Evolutionary conservation across 2,888 invertebrate genomes (phyloP), one percentile per base, ranked within the genome.

Genomic region (Sclerodermus sp.): DNA sequence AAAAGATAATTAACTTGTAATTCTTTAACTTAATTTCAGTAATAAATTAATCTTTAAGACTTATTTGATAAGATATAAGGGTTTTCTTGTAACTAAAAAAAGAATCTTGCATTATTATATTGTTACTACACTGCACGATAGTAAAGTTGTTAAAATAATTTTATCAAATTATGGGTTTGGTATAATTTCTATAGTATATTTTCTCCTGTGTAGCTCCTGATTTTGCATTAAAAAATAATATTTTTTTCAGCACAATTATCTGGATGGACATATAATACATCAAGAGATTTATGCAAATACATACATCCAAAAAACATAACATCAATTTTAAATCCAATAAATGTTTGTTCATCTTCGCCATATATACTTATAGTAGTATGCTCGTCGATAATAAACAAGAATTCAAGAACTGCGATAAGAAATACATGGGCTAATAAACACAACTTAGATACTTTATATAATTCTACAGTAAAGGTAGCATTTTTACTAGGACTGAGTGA

Each of bases 231-330:
- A n/a, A n/a, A n/a, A n/a, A n/a, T 15, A 16, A 38, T 14, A 5
- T 38, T 9, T 38, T 56, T 74, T 71, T 49, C 60, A 77, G 77
- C 65, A 48, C 73, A 77, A 64, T 57, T 81, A 70, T 80, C 80
- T 52, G 91, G 90, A 38, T 91, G 91, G 91, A 82, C 86, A n/a
- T 82, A 82, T 42, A 86, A 89, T 67, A 86, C 86, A 1, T 89
- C 89, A 17, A 81, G 90, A 41, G 88, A 90, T 70, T 84, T 88
- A 16, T 83, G 83, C 66, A 80, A 85, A 51, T 91, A 91, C 73
- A 85, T 91, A 16, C 82, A 85, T 57, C 89, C 89, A 0, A 83
- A 85, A 50, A 87, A 86, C 64, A 81, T 86, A 10, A 89, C 90
- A 0, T 82, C 85, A 3, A 75, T 89, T 51, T 82, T 89, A 65